These are phyloP conservation scores for Corythucha ciliata DNA, from an alignment of 2,888 invertebrate species.

Conservation along the genomic window DNA sequence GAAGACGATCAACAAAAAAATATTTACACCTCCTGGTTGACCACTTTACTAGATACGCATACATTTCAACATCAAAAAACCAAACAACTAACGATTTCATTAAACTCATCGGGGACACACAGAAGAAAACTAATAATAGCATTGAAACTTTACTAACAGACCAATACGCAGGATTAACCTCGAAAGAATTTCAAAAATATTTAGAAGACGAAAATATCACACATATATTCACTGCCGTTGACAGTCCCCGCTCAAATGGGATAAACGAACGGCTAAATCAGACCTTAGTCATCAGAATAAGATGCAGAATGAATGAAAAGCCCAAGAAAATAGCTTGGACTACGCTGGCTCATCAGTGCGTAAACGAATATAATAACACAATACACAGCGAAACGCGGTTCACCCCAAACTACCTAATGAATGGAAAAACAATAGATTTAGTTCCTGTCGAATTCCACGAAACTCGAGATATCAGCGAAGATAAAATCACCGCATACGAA, in stretches of 20 bases:
- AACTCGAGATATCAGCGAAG: too few relatives aligned
- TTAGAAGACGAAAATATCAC: constrained; percentile 30
- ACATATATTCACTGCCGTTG: constrained; percentile 31
- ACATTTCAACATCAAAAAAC: constrained; percentile 35
- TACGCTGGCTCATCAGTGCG: constrained; percentile 30
- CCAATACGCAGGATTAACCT: constrained; percentile 37
- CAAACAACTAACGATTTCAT: constrained; percentile 36
- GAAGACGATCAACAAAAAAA: constrained; percentile 35
- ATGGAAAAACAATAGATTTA: constrained; percentile 21
- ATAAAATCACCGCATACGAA: too few relatives aligned
- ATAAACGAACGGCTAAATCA: constrained; percentile 34
- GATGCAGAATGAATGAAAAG: constrained; percentile 32
- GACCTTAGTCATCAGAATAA: constrained; percentile 31
- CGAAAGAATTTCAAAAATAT: constrained; percentile 35
- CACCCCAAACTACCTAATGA: constrained; percentile 31
- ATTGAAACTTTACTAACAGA: constrained; percentile 32
- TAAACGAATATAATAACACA: constrained; percentile 30
- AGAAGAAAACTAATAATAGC: not conserved
- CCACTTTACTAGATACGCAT: constrained; percentile 36
- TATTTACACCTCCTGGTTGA: constrained; percentile 36
- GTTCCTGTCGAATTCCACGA: too few relatives aligned
- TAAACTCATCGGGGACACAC: constrained; percentile 28
- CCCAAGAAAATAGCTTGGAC: constrained; percentile 29
- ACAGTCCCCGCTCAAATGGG: constrained; percentile 32
- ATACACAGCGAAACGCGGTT: constrained; percentile 31